phyloP scores from a whole-genome alignment of 2,797 vertebrate genomes.

The Darevskia nairensis region DNA sequence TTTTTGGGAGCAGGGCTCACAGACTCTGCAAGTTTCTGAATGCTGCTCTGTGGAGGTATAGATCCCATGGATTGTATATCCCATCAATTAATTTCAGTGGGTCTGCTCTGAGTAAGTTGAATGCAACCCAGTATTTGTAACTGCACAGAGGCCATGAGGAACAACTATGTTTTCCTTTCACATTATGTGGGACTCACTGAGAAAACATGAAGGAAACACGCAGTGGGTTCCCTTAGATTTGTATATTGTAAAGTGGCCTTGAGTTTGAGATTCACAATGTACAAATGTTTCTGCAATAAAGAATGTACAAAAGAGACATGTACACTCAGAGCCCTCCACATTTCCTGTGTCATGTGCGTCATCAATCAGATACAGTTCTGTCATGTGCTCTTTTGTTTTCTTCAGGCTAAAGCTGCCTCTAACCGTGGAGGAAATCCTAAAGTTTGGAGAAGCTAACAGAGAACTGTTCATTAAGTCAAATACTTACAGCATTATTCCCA shows the following conservation, averaged over 20 bases:
- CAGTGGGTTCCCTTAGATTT: neutral
- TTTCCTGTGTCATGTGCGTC: neutral
- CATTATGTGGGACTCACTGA: neutral
- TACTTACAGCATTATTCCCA: constrained; percentile 89
- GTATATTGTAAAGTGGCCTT: neutral
- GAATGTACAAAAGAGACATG: neutral
- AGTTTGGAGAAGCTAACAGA: constrained; percentile 86
- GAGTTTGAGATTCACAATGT: neutral
- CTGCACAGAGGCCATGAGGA: neutral
- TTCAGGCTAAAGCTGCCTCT: constrained; percentile 85
- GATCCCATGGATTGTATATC: neutral
- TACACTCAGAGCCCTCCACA: neutral
- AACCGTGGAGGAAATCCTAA: constrained; percentile 85
- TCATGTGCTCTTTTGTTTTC: neutral
- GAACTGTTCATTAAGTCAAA: constrained; percentile 93
- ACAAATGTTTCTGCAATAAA: neutral
- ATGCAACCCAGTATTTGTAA: no score
- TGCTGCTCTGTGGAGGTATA: no score
- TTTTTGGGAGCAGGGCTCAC: no score
- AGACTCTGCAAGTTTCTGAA: no score
- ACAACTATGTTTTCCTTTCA: neutral
- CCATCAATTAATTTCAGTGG: no score
- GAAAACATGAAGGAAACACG: neutral
- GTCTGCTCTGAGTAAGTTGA: no score
- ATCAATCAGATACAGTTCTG: neutral